Evolutionary conservation across 2,113 vertebrate species (phyloP), one percentile per base, ranked within the genome.

Genomic region (Cyphomyrus plagiostoma): DNA sequence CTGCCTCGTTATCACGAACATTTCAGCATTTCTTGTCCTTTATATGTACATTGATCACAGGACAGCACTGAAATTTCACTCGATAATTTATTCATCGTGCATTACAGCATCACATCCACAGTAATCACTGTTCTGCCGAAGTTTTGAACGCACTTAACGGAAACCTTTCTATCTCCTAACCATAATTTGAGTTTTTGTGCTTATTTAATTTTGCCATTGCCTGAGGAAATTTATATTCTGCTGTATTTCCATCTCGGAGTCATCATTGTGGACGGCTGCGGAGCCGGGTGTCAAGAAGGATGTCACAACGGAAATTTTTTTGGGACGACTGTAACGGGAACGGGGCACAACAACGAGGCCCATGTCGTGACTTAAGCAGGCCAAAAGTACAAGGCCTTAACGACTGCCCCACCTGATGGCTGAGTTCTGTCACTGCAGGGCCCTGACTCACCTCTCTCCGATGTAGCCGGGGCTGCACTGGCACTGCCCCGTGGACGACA

Each of bases 381-480:
- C 45, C 13, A 39, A 39, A 46, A 6, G 17, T n/a, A 48, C 42
- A 46, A 35, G 50, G n/a, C 26, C 26, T 87, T 35, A 53, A 87
- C 11, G 13, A 87, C 48, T 53, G 85, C 26, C 0, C 85, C 85
- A 49, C 49, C 85, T 50, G 85, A 5, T 84, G 82, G 2, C 39
- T n/a, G 19, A 84, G 17, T 23, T 84, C n/a, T n/a, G 23, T 84
- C 45, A 84, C 82, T 84, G 82, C 50, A 35, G 50, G 82, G 39
- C 35, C 86, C 89, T 91, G 91, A 39, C 96, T 96, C 94, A 98
- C 98, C 98, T 92, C 92, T 98, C 98, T 90, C 97, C 98, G 0
- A 95, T 97, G 94, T 98, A 98, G 90, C 98, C 98, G 1, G 97
- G 95, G 80, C 96, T 96, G 94, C 98, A 99, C 23, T 94, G 92